Evolutionary conservation across 2,797 vertebrate genomes (phyloP).

Genomic region (Sylvia borin): DNA sequence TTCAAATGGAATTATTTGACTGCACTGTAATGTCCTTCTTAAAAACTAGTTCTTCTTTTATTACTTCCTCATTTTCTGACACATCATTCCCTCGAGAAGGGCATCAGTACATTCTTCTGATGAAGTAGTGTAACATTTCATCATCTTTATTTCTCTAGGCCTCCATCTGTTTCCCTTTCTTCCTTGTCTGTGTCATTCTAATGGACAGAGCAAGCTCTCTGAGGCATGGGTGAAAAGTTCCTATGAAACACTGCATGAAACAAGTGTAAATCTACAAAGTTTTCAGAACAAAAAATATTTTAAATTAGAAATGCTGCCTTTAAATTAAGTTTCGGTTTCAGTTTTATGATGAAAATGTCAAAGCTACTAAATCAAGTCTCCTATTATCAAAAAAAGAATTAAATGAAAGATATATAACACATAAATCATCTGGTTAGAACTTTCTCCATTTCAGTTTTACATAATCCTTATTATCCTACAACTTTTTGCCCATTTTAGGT

Average conservation of each 20-base stretch:
- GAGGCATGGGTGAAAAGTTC: neutral
- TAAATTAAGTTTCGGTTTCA: neutral
- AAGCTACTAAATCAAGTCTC: neutral
- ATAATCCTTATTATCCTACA: neutral
- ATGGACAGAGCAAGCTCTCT: neutral
- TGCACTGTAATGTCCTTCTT: neutral
- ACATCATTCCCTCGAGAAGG: neutral
- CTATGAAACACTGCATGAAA: neutral
- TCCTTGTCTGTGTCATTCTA: conserved; percentile 3
- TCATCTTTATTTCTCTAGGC: conserved; percentile 9
- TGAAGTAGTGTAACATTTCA: neutral
- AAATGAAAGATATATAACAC: neutral
- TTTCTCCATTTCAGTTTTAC: neutral
- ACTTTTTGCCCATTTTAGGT: neutral
- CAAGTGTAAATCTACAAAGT: neutral
- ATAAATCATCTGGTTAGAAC: neutral
- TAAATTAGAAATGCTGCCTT: neutral
- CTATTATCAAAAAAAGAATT: neutral
- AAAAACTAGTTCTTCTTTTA: neutral
- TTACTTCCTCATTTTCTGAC: neutral
- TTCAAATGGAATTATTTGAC: neutral
- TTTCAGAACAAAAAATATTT: neutral
- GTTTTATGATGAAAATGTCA: neutral
- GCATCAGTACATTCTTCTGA: neutral
- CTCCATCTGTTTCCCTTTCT: conserved; percentile 6